Conservation (phyloP, 2,888 invertebrate species). For the Rhingia campestris region DNA sequence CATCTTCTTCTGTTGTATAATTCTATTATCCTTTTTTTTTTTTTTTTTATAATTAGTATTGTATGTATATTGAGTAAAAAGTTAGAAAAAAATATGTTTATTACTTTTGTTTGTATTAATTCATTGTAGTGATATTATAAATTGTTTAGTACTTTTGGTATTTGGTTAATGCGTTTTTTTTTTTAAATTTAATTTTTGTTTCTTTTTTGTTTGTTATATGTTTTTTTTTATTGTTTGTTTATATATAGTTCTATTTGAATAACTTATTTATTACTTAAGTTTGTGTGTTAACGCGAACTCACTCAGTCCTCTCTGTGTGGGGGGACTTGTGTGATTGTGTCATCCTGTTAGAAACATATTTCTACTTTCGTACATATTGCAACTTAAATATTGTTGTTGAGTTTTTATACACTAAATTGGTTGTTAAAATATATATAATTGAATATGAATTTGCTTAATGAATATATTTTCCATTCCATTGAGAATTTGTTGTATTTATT, state of each 20-base stretch:
- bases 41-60: conserved; percentile 66
- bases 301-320: conserved; percentile 46
- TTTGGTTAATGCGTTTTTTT: conserved; percentile 70
- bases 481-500: conserved; percentile 47
- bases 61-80: conserved; percentile 75
- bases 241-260: conserved; percentile 69
- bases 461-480: conserved; percentile 52
- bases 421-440: conserved; percentile 73
- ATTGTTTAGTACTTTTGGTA: conserved; percentile 73
- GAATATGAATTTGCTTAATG: conserved; percentile 73
- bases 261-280: conserved; percentile 72
- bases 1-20: conserved; percentile 58
- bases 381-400: conserved; percentile 72
- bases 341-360: conserved; percentile 65
- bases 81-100: conserved; percentile 74
- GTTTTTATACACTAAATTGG: conserved; percentile 71
- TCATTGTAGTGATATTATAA: conserved; percentile 74
- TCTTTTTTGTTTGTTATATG: conserved; percentile 28
- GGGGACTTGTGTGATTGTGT: conserved; percentile 61
- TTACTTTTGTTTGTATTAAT: conserved; percentile 68
- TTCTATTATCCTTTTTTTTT: conserved; percentile 63
- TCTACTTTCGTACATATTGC: conserved; percentile 72
- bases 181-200: conserved; percentile 22
- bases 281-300: conserved; percentile 70
- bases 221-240: conserved; percentile 49